phyloP scores from a whole-genome alignment of 2,888 invertebrate genomes.

The Cheilosia soror region DNA sequence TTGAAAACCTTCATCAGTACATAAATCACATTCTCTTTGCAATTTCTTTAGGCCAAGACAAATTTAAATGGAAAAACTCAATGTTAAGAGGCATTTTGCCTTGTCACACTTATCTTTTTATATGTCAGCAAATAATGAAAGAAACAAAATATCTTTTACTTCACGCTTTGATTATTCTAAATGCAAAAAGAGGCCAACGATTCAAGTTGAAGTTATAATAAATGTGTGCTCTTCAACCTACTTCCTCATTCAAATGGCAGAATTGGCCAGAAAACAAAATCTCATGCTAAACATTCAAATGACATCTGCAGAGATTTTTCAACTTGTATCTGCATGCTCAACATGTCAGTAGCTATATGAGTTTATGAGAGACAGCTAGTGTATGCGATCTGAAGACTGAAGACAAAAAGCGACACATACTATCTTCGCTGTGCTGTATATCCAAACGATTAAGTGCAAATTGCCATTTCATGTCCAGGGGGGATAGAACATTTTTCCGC shows the following conservation, averaged over 20 bases:
- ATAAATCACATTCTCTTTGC: no score
- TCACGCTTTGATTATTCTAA: slow-evolving; percentile 17
- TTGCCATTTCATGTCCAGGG: slow-evolving; percentile 33
- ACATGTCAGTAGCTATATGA: slow-evolving; percentile 17
- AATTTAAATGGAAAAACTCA: no score
- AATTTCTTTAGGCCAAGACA: no score
- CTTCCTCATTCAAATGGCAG: slow-evolving; percentile 1
- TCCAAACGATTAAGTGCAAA: slow-evolving; percentile 36
- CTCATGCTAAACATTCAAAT: slow-evolving; percentile 25
- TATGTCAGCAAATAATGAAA: not conserved
- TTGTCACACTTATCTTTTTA: not conserved
- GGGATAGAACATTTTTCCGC: not conserved
- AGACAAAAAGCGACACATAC: slow-evolving; percentile 1
- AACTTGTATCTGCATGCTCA: slow-evolving; percentile 41
- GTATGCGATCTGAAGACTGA: slow-evolving; percentile 19
- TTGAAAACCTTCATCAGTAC: no score
- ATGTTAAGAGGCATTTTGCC: not conserved
- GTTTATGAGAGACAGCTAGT: not conserved
- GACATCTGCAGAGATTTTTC: slow-evolving; percentile 54
- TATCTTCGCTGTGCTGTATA: not conserved
- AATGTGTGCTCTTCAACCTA: slow-evolving; percentile 1
- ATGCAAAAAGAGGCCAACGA: slow-evolving; percentile 17
- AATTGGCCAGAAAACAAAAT: slow-evolving; percentile 3
- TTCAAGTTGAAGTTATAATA: slow-evolving; percentile 3
- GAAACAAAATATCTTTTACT: not conserved